phyloP scores from a whole-genome alignment of 2,113 vertebrate species.

The Erythrolamprus reginae region DNA sequence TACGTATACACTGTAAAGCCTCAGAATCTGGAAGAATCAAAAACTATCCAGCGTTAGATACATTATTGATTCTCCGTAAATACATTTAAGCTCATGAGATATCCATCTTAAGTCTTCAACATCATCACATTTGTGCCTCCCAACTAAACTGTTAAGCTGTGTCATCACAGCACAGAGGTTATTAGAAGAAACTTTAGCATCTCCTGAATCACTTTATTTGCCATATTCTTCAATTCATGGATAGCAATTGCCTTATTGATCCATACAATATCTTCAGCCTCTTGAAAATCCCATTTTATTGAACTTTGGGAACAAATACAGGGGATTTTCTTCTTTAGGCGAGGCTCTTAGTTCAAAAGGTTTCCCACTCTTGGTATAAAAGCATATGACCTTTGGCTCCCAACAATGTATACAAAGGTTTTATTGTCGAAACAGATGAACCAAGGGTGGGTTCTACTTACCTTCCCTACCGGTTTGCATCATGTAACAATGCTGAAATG shows the following conservation, averaged over 20 bases:
- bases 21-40: neutral
- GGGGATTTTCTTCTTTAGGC: neutral
- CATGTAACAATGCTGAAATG: no score
- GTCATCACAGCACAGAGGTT: neutral
- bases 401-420: neutral
- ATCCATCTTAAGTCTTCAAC: neutral
- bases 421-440: neutral
- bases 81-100: neutral
- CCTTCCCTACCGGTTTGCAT: no score
- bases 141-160: neutral
- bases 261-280: neutral
- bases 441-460: no score
- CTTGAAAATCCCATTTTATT: neutral
- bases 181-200: neutral
- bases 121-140: neutral
- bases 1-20: neutral
- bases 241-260: neutral
- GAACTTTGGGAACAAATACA: neutral
- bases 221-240: neutral
- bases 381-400: neutral
- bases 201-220: neutral
- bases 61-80: neutral
- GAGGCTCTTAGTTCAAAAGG: neutral
- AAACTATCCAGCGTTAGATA: neutral
- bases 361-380: neutral